Evolutionary conservation across 2,888 invertebrate genomes (phyloP).

Genomic region (Zootermopsis nevadensis): DNA sequence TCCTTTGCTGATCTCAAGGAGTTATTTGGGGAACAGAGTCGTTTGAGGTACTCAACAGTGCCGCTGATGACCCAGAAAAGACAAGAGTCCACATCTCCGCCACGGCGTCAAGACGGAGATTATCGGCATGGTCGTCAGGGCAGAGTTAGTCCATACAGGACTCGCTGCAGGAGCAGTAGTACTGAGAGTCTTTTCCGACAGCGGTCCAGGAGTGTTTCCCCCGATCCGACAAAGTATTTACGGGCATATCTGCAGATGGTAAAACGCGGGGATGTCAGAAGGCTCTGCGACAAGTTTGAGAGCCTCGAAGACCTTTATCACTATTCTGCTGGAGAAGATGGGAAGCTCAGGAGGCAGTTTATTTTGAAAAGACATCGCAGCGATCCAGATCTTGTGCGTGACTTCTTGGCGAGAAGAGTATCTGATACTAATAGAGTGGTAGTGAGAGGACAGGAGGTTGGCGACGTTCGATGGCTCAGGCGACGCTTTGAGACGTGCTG

Average conservation of each 20-base stretch:
- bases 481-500: constrained; percentile 70
- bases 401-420: constrained; percentile 65
- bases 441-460: constrained; percentile 65
- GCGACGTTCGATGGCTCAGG: constrained; percentile 72
- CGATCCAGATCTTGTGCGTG: constrained; percentile 80
- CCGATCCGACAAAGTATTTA: constrained; percentile 78
- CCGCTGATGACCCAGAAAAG: constrained; percentile 60
- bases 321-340: constrained; percentile 51
- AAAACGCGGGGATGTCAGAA: constrained; percentile 81
- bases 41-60: constrained; percentile 69
- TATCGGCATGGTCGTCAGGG: not conserved
- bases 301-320: constrained; percentile 67
- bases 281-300: constrained; percentile 83
- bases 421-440: constrained; percentile 65
- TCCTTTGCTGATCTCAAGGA: constrained; percentile 83
- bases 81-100: constrained; percentile 63
- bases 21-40: constrained; percentile 80
- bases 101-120: not conserved
- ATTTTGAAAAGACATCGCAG: constrained; percentile 75
- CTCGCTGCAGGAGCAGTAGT: constrained; percentile 41
- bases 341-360: constrained; percentile 59
- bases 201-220: constrained; percentile 78
- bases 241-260: constrained; percentile 76
- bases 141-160: constrained; percentile 1
- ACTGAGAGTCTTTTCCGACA: constrained; percentile 49